These are phyloP conservation scores for Typhlichthys eigenmanni DNA, from an alignment of 2,797 vertebrate genomes.

Conservation along the genomic window DNA sequence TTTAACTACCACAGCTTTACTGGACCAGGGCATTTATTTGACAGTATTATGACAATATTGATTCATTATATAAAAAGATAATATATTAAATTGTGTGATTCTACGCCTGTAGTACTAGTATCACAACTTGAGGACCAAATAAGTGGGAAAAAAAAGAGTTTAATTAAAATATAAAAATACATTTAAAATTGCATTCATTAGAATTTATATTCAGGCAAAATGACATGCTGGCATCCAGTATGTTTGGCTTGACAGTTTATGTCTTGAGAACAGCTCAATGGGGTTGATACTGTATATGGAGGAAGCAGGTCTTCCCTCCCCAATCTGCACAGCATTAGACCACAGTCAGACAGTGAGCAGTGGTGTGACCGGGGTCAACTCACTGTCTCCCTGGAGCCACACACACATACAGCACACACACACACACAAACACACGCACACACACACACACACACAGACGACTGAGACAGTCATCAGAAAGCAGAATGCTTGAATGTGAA, in stretches of 20 bases:
- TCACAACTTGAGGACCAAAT: no score
- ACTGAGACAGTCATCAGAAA: no score
- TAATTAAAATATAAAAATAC: no score
- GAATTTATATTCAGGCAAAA: conserved; percentile 29
- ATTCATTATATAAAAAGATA: background rate
- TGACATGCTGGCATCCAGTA: no score
- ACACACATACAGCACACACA: conserved; percentile 10
- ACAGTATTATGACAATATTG: no score
- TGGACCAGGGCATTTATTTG: no score
- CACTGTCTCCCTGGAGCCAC: conserved; percentile 18
- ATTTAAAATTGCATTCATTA: conserved; percentile 24
- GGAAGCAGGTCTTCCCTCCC: conserved; percentile 51
- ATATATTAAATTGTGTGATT: no score
- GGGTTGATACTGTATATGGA: conserved; percentile 45
- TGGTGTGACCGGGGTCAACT: conserved; percentile 53
- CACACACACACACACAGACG: conserved; percentile 8
- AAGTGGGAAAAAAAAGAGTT: no score
- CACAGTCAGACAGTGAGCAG: conserved; percentile 51
- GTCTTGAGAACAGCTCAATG: conserved; percentile 57
- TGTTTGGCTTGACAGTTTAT: conserved; percentile 38
- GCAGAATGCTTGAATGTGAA: no score
- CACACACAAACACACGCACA: conserved; percentile 19
- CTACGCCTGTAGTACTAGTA: background rate
- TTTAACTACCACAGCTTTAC: conserved; percentile 32
- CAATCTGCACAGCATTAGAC: conserved; percentile 38